A percentile compares a stretch with the other conserved stretches of the same genome.
Evolutionary conservation across 2,797 vertebrate species (phyloP).

Genomic region (Erithacus rubecula): DNA sequence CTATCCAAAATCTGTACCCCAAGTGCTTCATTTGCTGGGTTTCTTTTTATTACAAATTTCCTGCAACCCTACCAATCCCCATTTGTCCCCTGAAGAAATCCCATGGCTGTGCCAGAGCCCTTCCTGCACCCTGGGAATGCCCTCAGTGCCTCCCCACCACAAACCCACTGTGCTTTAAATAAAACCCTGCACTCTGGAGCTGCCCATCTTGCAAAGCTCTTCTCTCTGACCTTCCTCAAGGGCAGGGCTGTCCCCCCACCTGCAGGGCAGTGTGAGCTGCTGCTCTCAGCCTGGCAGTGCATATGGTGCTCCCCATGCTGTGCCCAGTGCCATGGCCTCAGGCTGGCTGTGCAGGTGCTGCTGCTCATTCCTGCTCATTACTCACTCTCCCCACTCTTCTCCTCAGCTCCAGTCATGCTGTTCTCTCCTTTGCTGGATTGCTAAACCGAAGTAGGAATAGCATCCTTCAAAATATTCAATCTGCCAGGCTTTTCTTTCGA

Average conservation of each 20-base stretch:
- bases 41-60: background rate
- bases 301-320: slow-evolving; percentile 26
- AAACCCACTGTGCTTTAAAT: rapidly evolving
- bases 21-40: background rate
- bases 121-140: background rate
- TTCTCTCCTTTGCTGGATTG: background rate
- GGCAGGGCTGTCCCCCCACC: background rate
- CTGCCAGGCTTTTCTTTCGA: background rate
- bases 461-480: background rate
- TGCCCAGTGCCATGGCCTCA: background rate
- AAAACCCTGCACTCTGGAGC: background rate
- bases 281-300: slow-evolving; percentile 3
- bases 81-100: background rate
- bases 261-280: background rate
- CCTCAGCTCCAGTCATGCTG: background rate
- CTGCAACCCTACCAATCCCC: background rate
- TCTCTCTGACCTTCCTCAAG: slow-evolving; percentile 18
- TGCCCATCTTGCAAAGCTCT: background rate
- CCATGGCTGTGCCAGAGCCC: background rate
- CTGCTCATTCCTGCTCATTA: background rate
- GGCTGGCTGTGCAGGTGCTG: slow-evolving; percentile 49
- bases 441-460: background rate
- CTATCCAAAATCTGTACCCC: background rate
- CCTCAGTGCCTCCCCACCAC: background rate
- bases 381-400: background rate